Base-by-base conservation (phyloP, 2,888 invertebrate genomes). In the Rhaphigaster nebulosa region DNA sequence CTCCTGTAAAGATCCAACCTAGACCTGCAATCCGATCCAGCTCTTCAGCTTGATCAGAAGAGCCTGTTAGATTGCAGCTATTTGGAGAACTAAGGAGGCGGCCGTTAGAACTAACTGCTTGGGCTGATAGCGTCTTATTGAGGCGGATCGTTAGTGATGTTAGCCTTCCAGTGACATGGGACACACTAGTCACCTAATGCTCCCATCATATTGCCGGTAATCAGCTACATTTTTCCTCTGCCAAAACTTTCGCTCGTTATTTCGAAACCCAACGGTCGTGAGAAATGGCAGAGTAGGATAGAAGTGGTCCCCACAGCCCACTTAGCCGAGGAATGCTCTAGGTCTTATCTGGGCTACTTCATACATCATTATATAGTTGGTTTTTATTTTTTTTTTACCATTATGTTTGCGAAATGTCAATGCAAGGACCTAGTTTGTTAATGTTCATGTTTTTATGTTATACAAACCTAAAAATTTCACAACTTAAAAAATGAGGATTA, bases 221-320 rank as follows among this genome's bases (percentile, higher is more conserved):
- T 84, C 84, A 84, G 84, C 15, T 5, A 41, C 84, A 84, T 84
- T 84, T 84, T 84, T 84, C 41, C 84, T n/a, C n/a, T n/a, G 41
- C 45, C 41, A 41, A 50, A 50, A 84, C 84, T 84, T 84, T 84
- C 84, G 13, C 84, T 84, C 84, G 84, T 84, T 84, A 84, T 84
- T 84, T 84, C 84, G 84, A 84, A 84, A 84, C 26, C n/a, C 4
- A 26, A 0, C 45, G 3, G 26, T 50, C 84, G n/a, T 84, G 45
- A 84, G 84, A 84, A 84, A 84, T 84, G 45, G 45, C 84, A 4
- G 45, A 45, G 84, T n/a, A 50, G 45, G 84, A 23, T n/a, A n/a
- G n/a, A 3, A 12, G 45, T n/a, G 45, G 84, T 84, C 26, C 38
- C 38, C 26, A 26, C 41, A 41, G 41, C 26, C 12, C 45, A 10